Evolutionary conservation across 2,888 invertebrate species (phyloP), one percentile per base, ranked within the genome.

Genomic region (Iselma pallidipennis): DNA sequence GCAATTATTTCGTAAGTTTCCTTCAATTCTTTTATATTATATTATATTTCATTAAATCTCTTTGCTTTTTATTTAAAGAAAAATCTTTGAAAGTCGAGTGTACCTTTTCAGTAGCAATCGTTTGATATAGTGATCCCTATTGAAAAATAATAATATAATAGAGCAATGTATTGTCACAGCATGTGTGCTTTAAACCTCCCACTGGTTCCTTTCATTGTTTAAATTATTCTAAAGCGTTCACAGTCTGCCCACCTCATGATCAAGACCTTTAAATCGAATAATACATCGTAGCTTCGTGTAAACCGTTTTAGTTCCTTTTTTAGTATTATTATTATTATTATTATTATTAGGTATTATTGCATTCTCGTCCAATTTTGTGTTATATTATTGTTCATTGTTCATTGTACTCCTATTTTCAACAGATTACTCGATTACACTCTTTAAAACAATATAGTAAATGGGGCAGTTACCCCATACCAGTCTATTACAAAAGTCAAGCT

Each of bases 41-140:
- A 68, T 26, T 49, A 16, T n/a, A 25, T 50, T 12, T 49, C 12
- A 21, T 4, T 48, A 23, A 21, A 67, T 59, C 64, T 64, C 66
- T 70, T 66, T 65, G 69, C 68, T 73, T 73, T 74, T 76, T 74
- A 77, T 76, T 76, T 74, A 75, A 71, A 68, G 63, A 57, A 74
- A 74, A 75, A 76, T 75, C 74, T 74, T 77, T 77, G 76, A 72
- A 75, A 79, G 78, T 79, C 78, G 78, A 78, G 78, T 78, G 75
- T 78, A 78, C 78, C 78, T 79, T 79, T 79, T 76, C 77, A 78
- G 78, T 79, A 75, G 76, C 78, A 79, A 78, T 74, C 75, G 76
- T 74, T 71, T 74, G 76, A 78, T 77, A 78, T 75, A 71, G 77
- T 71, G 76, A 79, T 78, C 78, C 77, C 77, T 72, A 76, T 77